These are phyloP conservation scores for Barbus barbus DNA, from an alignment of 2,113 vertebrate genomes.

Conservation along the genomic window DNA sequence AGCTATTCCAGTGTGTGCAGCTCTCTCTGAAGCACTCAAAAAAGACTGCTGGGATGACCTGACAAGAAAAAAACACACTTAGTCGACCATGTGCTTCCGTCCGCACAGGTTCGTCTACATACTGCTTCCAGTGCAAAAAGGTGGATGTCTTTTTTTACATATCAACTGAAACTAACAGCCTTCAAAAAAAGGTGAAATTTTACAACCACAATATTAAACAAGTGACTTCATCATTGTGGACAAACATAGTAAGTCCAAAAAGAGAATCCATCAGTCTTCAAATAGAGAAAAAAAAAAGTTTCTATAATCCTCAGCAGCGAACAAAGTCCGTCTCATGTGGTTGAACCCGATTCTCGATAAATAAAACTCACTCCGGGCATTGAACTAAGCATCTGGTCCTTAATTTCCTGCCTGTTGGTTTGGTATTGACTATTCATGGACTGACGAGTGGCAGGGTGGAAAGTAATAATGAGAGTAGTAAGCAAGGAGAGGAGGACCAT, in stretches of 20 bases:
- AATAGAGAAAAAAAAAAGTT: not conserved
- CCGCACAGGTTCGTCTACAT: not conserved
- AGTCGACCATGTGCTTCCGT: constrained; percentile 42
- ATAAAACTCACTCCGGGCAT: constrained; percentile 37
- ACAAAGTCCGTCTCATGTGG: constrained; percentile 32
- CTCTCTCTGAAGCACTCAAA: constrained; percentile 70
- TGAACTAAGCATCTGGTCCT: constrained; percentile 46
- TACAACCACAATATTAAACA: not conserved
- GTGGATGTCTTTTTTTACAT: not conserved
- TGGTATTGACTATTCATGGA: constrained; percentile 59
- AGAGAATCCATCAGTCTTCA: not conserved
- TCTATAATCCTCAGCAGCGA: constrained; percentile 17
- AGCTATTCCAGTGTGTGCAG: constrained; percentile 66
- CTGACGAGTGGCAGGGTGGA: constrained; percentile 54
- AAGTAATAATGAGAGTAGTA: constrained; percentile 55
- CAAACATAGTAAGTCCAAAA: constrained; percentile 3
- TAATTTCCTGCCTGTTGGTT: constrained; percentile 52
- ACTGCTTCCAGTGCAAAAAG: not conserved
- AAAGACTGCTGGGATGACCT: constrained; percentile 77
- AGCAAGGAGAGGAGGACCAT: constrained; percentile 46
- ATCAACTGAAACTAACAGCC: not conserved
- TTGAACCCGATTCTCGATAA: constrained; percentile 20
- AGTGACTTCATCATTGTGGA: not conserved
- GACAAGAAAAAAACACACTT: constrained; percentile 64
- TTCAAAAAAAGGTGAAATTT: not conserved